These are phyloP conservation scores for Diarsia dahlii DNA, from an alignment of 2,888 invertebrate genomes.

Conservation along the genomic window DNA sequence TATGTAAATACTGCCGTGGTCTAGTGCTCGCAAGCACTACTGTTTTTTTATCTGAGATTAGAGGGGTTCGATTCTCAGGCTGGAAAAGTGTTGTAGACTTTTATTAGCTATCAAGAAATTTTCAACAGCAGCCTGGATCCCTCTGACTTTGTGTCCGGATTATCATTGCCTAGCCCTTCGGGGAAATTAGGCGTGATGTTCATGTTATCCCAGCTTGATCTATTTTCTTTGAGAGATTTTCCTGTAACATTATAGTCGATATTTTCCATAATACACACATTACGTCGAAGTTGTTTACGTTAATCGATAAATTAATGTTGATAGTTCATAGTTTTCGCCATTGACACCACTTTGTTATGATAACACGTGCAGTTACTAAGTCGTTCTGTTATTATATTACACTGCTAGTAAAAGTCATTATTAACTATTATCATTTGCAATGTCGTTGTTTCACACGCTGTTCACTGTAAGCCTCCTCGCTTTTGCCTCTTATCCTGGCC, in stretches of 20 bases:
- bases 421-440: neutral
- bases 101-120: neutral
- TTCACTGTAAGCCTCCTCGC: neutral
- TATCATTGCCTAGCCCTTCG: neutral
- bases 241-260: neutral
- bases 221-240: neutral
- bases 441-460: neutral
- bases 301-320: constrained; percentile 15
- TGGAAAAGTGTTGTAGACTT: neutral
- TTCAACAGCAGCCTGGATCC: neutral
- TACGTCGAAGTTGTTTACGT: constrained; percentile 19
- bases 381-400: constrained; percentile 1
- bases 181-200: neutral
- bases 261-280: neutral
- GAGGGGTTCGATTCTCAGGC: neutral
- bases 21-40: neutral
- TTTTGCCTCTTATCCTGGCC: neutral
- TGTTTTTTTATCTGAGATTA: neutral
- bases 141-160: neutral
- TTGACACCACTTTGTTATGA: constrained; percentile 14
- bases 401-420: constrained; percentile 8
- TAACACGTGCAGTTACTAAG: constrained; percentile 20
- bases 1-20: neutral
- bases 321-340: constrained; percentile 30
- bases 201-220: neutral